Evolutionary conservation across 2,888 invertebrate species (phyloP).

Genomic region (Gasteruption jaculator): DNA sequence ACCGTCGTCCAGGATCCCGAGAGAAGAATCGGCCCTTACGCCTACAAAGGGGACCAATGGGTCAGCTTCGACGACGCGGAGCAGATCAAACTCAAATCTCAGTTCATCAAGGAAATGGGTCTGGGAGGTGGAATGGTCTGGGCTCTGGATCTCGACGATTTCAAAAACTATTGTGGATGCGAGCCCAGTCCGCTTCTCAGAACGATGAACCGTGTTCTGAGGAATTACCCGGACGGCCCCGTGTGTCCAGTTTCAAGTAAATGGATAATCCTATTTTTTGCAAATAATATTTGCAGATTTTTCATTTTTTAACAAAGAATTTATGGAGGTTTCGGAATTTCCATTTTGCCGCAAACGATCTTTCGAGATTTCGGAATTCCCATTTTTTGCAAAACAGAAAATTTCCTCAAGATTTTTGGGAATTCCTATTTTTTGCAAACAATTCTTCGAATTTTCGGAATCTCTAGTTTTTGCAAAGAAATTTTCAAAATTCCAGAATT

Average conservation of each 20-base stretch:
- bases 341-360: too few relatives aligned
- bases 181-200: conserved; percentile 76
- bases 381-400: too few relatives aligned
- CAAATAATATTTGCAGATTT: too few relatives aligned
- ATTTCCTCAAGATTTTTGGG: too few relatives aligned
- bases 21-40: conserved; percentile 84
- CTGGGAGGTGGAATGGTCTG: conserved; percentile 87
- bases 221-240: conserved; percentile 66
- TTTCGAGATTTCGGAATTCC: too few relatives aligned
- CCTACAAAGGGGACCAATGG: conserved; percentile 82
- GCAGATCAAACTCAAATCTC: conserved; percentile 79
- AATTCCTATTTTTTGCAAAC: too few relatives aligned
- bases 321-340: too few relatives aligned
- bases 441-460: too few relatives aligned
- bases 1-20: conserved; percentile 71
- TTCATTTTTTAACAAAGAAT: too few relatives aligned
- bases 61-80: conserved; percentile 87
- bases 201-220: conserved; percentile 75
- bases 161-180: conserved; percentile 75
- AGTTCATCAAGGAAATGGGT: conserved; percentile 73
- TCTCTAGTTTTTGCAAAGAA: too few relatives aligned
- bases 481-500: conserved; percentile 8
- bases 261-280: too few relatives aligned
- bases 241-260: conserved; percentile 56
- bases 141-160: conserved; percentile 86